phyloP scores from a whole-genome alignment of 2,113 vertebrate species.

The Elachura formosa region DNA sequence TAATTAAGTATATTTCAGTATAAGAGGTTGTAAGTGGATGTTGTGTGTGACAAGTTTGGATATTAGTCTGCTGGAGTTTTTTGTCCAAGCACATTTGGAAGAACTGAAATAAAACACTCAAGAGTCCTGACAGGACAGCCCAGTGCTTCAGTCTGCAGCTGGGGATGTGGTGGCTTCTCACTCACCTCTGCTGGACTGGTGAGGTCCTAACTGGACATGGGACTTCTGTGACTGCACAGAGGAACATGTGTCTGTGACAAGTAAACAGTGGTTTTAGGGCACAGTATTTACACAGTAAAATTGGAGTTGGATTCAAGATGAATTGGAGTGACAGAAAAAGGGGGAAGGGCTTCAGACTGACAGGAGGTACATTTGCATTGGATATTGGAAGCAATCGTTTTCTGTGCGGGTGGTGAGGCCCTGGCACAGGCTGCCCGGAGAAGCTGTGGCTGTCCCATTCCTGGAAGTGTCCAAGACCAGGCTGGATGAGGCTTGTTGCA shows the following conservation, averaged over 20 bases:
- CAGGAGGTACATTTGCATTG: background rate
- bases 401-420: background rate
- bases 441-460: background rate
- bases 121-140: background rate
- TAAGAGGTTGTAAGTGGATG: background rate
- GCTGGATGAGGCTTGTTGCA: accelerated
- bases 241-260: background rate
- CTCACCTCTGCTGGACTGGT: background rate
- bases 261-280: background rate
- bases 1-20: background rate
- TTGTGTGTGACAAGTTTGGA: background rate
- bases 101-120: background rate
- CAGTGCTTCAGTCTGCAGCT: background rate
- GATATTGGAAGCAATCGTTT: background rate
- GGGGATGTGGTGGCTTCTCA: background rate
- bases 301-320: background rate
- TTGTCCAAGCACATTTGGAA: background rate
- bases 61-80: background rate
- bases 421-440: background rate
- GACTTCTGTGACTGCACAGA: background rate
- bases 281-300: background rate
- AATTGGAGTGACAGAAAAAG: background rate
- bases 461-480: background rate
- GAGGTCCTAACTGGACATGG: background rate
- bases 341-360: background rate